phyloP scores from a whole-genome alignment of 2,888 invertebrate genomes.

The Sminthurides aquaticus region DNA sequence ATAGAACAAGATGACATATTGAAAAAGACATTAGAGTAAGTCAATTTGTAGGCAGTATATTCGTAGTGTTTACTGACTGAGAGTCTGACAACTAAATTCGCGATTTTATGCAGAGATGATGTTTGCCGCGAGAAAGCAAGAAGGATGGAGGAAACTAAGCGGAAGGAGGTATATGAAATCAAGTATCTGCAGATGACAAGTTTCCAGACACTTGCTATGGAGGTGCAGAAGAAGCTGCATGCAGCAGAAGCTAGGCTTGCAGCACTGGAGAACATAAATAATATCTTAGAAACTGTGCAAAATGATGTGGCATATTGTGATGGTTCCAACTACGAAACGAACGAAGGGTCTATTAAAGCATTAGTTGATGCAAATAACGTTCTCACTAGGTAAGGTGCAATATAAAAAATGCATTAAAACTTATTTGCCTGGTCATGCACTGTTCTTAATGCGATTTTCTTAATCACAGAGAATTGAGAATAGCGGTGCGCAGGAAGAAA shows the following conservation, averaged over 20 bases:
- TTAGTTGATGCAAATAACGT: constrained; percentile 5
- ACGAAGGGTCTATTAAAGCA: background rate
- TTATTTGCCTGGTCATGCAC: background rate
- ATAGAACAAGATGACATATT: background rate
- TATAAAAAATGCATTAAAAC: background rate
- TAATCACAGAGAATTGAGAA: constrained; percentile 1
- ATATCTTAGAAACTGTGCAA: background rate
- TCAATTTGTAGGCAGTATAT: background rate
- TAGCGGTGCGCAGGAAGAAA: background rate
- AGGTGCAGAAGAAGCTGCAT: background rate
- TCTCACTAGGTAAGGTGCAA: constrained; percentile 5
- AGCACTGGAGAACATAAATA: background rate
- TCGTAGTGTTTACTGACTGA: background rate
- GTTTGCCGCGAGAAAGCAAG: background rate
- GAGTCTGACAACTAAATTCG: background rate
- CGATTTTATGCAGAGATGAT: constrained; percentile 11
- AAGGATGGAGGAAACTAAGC: background rate
- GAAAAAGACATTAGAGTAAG: constrained; percentile 4
- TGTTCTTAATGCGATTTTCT: background rate
- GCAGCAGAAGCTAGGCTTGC: background rate
- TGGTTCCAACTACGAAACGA: background rate
- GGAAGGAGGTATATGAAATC: background rate
- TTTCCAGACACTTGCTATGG: background rate
- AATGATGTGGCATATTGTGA: background rate
- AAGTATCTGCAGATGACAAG: constrained; percentile 5